Percentiles rank a stretch among this genome's conserved stretches.
Evolutionary conservation across 2,797 vertebrate species (phyloP).

Genomic region (Silurus aristotelis): DNA sequence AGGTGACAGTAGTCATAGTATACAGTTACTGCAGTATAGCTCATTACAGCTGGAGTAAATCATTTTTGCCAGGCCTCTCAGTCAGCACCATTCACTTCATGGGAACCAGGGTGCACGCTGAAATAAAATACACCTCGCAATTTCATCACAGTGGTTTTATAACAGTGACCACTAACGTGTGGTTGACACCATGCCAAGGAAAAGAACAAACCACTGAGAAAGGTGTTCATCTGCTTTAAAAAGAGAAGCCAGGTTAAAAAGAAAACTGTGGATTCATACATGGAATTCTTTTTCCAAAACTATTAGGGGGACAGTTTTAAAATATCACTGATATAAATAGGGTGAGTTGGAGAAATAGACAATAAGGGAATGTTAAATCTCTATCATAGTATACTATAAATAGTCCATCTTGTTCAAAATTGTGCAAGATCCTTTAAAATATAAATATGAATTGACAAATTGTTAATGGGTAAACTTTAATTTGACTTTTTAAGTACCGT

Average conservation of each 20-base stretch:
- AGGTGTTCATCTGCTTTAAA: not conserved
- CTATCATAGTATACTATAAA: not conserved
- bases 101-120: conserved; percentile 25
- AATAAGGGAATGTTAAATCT: not conserved
- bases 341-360: not conserved
- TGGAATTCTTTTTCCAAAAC: not conserved
- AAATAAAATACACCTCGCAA: conserved; percentile 19
- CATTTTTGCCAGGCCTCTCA: conserved; percentile 41
- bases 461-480: not conserved
- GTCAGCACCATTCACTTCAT: conserved; percentile 36
- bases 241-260: not conserved
- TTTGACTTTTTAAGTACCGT: not conserved
- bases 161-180: conserved; percentile 3
- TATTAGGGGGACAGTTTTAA: not conserved
- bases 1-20: conserved; percentile 44
- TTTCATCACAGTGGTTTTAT: conserved; percentile 8
- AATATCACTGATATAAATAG: not conserved
- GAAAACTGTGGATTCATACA: not conserved
- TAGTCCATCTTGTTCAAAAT: not conserved
- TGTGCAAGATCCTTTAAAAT: not conserved
- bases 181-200: not conserved
- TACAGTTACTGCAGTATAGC: conserved; percentile 45
- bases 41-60: conserved; percentile 54
- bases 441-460: not conserved
- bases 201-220: not conserved